Base-by-base conservation (phyloP, 1,140 invertebrate species). In the Pogonus chalceus region DNA sequence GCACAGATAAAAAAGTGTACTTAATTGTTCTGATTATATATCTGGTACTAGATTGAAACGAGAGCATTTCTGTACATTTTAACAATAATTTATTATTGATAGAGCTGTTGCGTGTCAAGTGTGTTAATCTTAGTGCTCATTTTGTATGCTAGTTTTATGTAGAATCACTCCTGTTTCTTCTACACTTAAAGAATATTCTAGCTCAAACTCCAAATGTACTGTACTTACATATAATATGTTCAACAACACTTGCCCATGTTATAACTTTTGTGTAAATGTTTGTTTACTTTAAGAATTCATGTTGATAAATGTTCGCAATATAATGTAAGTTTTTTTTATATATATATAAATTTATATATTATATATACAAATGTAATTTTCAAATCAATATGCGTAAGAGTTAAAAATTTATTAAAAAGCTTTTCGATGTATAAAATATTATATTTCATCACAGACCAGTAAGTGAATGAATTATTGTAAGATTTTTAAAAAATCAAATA, bases 271-370 rank as follows among this genome's bases (percentile, higher is more conserved):
- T 43, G 37, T 43, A 12, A 43, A 43, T 43, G 37, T 43, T 49
- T 49, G 23, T 23, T 49, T 23, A 49, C 20, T 21, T 4, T 22
- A 49, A 49, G 20, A 23, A 21, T 21, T 23, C 47, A 49, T 49
- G 47, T 49, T 49, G 51, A 52, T 53, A 56, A 56, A 56, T 50
- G 24, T 56, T 56, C 55, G 55, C 55, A 56, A 56, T 56, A 56
- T 56, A 56, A 56, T 50, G 51, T 56, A 52, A 50, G 55, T 52
- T 24, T 24, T 52, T 52, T 37, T 35, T 55, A 55, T 51, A 23
- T 31, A 56, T 52, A 46, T 52, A 50, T 56, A 56, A 12, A 31
- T 31, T 31, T 31, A 31, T 31, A 31, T 31, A 31, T 31, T 31
- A 31, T 31, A 31, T 31, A 31, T 31, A 43, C 37, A 43, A 43